Evolutionary conservation across 2,113 vertebrate genomes (phyloP).

Genomic region (Lepidothrix coronata): DNA sequence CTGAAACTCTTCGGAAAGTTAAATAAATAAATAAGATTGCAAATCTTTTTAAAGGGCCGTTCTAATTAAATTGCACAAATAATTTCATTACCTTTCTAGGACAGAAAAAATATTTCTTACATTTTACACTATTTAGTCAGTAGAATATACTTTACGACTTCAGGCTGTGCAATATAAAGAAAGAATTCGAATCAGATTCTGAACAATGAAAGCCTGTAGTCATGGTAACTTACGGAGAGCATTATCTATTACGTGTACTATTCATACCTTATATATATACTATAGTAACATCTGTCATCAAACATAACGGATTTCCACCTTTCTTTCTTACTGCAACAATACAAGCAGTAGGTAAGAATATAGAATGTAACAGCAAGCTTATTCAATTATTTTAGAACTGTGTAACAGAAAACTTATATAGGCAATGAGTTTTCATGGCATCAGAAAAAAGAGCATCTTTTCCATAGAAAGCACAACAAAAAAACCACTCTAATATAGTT

Average conservation of each 20-base stretch:
- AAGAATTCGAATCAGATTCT: background rate
- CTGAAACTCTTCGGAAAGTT: background rate
- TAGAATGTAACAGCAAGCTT: background rate
- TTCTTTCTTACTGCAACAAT: background rate
- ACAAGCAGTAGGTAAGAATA: background rate
- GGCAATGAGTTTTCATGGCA: background rate
- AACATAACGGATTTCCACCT: background rate
- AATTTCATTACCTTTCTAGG: background rate
- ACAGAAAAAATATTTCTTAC: background rate
- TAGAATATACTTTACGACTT: background rate
- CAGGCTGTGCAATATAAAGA: background rate
- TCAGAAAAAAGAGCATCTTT: background rate
- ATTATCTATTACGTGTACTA: background rate
- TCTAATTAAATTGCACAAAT: background rate
- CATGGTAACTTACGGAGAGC: background rate
- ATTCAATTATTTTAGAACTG: background rate
- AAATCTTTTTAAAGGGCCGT: background rate
- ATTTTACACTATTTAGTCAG: background rate
- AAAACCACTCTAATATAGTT: accelerated
- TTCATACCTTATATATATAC: background rate
- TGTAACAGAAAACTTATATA: background rate
- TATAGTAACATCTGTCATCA: background rate
- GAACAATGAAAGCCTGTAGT: background rate
- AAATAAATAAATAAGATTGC: background rate
- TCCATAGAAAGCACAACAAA: background rate